A percentile compares a stretch with the other conserved stretches of the same genome.
Evolutionary conservation across 2,888 invertebrate species (phyloP).

Genomic region (Megaustenia siamemsis): DNA sequence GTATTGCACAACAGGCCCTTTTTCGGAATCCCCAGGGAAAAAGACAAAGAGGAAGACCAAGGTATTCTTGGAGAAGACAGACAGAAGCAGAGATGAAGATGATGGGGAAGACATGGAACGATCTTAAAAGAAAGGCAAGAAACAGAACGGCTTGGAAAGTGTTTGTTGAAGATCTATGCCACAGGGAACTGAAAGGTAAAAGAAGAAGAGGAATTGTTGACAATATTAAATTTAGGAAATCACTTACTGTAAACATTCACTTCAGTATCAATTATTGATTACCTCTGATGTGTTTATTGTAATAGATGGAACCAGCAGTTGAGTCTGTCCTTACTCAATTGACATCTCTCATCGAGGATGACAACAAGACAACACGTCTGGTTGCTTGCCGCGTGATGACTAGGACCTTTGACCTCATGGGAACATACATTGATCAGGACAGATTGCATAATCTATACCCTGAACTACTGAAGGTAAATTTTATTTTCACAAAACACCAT

Average conservation of each 20-base stretch:
- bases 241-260: neutral
- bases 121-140: too few relatives aligned
- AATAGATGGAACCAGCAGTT: slow-evolving; percentile 69
- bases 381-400: slow-evolving; percentile 81
- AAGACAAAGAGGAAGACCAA: too few relatives aligned
- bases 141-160: too few relatives aligned
- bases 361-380: slow-evolving; percentile 78
- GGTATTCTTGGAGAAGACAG: too few relatives aligned
- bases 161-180: too few relatives aligned
- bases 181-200: too few relatives aligned
- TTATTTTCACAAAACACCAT: too few relatives aligned
- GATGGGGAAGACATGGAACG: too few relatives aligned
- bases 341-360: slow-evolving; percentile 77
- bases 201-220: too few relatives aligned
- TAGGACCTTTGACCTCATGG: slow-evolving; percentile 77
- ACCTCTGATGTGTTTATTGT: neutral
- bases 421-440: slow-evolving; percentile 72
- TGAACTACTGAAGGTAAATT: slow-evolving; percentile 83
- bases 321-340: slow-evolving; percentile 77
- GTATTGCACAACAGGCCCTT: too few relatives aligned
- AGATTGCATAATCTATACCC: slow-evolving; percentile 79
- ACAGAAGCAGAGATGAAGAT: too few relatives aligned
- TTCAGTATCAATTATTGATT: neutral
- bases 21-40: too few relatives aligned
- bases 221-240: neutral